Percentiles rank a stretch among this genome's conserved stretches.
phyloP scores from a whole-genome alignment of 2,888 invertebrate genomes.

The Trissoscelio sp. region DNA sequence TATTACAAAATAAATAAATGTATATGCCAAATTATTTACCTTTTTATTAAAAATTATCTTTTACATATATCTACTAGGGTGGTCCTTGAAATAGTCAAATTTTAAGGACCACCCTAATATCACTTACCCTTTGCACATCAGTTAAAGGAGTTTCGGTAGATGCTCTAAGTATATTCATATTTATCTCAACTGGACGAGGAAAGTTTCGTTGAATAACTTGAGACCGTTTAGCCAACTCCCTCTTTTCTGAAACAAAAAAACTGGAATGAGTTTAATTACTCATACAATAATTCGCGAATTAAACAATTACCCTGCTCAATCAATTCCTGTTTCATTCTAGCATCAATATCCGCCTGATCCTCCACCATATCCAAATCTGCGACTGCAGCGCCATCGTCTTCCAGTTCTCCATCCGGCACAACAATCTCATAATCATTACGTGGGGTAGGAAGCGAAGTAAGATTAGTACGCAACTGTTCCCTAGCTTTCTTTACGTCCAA shows the following conservation, averaged over 20 bases:
- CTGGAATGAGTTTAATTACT: not conserved
- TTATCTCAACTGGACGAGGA: constrained; percentile 92
- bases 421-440: constrained; percentile 99
- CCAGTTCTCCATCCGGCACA: constrained; percentile 92
- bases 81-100: no score
- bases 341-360: constrained; percentile 95
- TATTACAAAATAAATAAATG: no score
- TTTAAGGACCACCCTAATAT: no score
- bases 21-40: no score
- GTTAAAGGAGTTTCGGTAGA: constrained; percentile 90
- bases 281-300: not conserved
- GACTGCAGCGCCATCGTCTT: constrained; percentile 83
- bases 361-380: constrained; percentile 84
- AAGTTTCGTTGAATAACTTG: constrained; percentile 93
- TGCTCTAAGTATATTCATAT: constrained; percentile 91
- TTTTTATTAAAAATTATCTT: no score
- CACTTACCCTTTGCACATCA: constrained; percentile 90
- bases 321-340: constrained; percentile 87
- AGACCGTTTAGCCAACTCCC: constrained; percentile 90
- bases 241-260: constrained; percentile 83
- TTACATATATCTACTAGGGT: no score
- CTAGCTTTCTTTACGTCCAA: constrained; percentile 89
- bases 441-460: constrained; percentile 93
- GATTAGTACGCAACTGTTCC: constrained; percentile 90
- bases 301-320: constrained; percentile 86